These are phyloP conservation scores for Anoura caudifer DNA, from an alignment of 2,113 vertebrate species.

Conservation along the genomic window DNA sequence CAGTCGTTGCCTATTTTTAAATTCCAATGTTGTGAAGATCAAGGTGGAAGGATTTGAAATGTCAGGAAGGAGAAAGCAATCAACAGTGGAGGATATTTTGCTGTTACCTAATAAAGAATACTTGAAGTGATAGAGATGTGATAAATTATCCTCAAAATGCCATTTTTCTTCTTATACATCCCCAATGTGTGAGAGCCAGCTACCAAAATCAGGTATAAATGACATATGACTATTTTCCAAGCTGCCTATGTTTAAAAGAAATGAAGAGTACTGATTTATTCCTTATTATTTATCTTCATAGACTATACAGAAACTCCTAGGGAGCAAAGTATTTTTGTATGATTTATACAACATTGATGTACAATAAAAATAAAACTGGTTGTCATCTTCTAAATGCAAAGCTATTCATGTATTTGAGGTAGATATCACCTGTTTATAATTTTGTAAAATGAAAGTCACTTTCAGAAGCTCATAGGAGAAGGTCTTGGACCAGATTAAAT, in stretches of 20 bases:
- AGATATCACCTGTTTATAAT: not conserved
- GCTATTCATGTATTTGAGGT: not conserved
- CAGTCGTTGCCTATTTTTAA: not conserved
- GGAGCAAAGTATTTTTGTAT: not conserved
- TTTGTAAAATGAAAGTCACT: constrained; percentile 16
- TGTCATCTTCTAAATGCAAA: not conserved
- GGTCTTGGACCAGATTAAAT: not conserved
- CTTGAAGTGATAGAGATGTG: not conserved
- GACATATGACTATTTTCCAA: not conserved
- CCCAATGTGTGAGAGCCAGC: not conserved
- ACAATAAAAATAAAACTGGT: constrained; percentile 35
- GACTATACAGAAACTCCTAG: not conserved
- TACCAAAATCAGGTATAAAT: not conserved
- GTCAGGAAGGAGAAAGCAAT: not conserved
- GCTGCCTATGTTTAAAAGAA: not conserved
- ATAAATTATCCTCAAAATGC: not conserved
- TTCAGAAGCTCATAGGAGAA: constrained; percentile 1
- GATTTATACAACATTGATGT: not conserved
- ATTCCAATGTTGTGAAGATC: not conserved
- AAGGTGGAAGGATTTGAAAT: not conserved
- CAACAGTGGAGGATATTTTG: not conserved
- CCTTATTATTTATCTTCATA: not conserved
- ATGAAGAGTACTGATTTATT: not conserved
- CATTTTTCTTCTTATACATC: not conserved
- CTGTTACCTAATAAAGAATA: constrained; percentile 11